Evolutionary conservation across 2,797 vertebrate species (phyloP), one percentile per base, ranked within the genome.

Genomic region (Pseudochaenichthys georgianus): DNA sequence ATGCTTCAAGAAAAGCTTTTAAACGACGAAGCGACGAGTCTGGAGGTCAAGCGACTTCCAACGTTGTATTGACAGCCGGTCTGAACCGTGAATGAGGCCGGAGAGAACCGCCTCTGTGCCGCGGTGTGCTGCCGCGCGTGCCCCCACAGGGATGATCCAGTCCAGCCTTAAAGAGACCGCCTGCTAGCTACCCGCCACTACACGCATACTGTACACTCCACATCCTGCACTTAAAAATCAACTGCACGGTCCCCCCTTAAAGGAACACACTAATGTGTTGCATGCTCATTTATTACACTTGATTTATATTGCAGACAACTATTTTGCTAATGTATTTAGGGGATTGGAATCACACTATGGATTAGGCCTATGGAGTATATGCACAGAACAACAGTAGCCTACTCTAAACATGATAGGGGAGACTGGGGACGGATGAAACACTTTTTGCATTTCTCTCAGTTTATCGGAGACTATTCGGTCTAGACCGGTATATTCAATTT

Each of bases 161-260:
- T 74, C 59, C 75, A 9, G 77, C 57, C 81, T 89, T 89, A 89
- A 89, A 89, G 88, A 79, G 70, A 61, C 86, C 72, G 77, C 11
- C 43, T 43, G 6, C 58, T 38, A 7, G 4, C 58, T 38, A 7
- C 34, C 8, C 34, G 8, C 34, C 6, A 8, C 34, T 38, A 38
- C 34, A 38, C 34, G 34, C 34, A 38, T 38, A 8, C 34, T 23
- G 23, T 23, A 28, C 23, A 38, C 34, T 38, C 34, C 34, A 38
- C 34, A 38, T 38, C 7, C 34, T 38, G 34, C 34, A 38, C 34
- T 38, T 9, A 2, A 43, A 43, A 9, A 21, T 2, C 6, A 41
- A 42, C 75, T 46, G 53, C 66, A n/a, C 12, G 48, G 16, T 4
- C 0, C 0, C 47, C 16, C 46, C 28, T 28, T 31, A 58, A 67